These are phyloP conservation scores for Sanderia malayensis DNA, from an alignment of 30 jellyfish, hydroid and myxozoan species.

Conservation along the genomic window DNA sequence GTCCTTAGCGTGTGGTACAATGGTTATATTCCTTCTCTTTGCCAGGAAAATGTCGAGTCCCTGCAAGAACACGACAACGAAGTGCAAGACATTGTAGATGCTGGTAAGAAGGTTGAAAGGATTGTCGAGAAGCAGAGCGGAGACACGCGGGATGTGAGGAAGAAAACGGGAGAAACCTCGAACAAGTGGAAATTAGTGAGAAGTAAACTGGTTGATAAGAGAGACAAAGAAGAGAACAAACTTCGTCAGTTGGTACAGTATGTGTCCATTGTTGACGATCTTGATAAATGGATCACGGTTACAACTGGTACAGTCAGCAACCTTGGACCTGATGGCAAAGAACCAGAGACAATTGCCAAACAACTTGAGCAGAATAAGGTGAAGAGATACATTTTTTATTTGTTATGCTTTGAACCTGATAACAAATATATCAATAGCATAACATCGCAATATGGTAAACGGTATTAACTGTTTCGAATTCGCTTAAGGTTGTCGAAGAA, in stretches of 20 bases:
- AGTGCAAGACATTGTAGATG: conserved; percentile 49
- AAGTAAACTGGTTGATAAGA: conserved; percentile 50
- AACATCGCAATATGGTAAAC: too few species aligned
- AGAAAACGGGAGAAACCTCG: conserved; percentile 44
- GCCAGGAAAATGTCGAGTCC: conserved; percentile 46
- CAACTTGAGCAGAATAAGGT: conserved; percentile 80
- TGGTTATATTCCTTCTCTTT: too few species aligned
- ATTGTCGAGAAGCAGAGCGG: conserved; percentile 67
- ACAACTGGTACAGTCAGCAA: conserved; percentile 61
- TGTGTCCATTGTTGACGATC: conserved; percentile 43
- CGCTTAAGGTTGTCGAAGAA: conserved; percentile 54
- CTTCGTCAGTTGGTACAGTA: conserved; percentile 66
- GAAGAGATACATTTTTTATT: too few species aligned
- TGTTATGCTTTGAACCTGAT: too few species aligned
- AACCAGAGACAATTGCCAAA: conserved; percentile 54
- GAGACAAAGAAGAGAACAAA: conserved; percentile 49
- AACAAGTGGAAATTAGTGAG: conserved; percentile 56
- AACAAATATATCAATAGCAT: too few species aligned
- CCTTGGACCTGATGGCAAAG: conserved; percentile 52
- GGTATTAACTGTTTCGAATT: too few species aligned
- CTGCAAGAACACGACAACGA: conserved; percentile 62
- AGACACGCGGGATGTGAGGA: conserved; percentile 43
- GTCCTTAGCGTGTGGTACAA: too few species aligned
- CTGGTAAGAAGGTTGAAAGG: conserved; percentile 66
- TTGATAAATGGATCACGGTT: conserved; percentile 79